Base-by-base conservation (phyloP, 2,888 invertebrate genomes). In the Slavum lentiscoides region DNA sequence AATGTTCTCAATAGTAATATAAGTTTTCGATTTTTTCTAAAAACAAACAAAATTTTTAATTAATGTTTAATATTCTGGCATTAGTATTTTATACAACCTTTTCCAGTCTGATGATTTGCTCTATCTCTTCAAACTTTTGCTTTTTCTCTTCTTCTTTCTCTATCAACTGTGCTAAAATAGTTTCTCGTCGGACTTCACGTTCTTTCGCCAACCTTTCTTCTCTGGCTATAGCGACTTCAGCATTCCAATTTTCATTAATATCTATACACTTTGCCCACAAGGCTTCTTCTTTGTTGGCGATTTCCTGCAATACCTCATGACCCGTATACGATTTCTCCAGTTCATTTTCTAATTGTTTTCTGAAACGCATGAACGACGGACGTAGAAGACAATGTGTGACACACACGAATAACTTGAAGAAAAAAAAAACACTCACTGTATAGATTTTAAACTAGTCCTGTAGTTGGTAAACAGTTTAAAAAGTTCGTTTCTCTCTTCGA, bases 1-100 rank as follows among this genome's bases (percentile, higher is more conserved):
- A 69, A 97, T 87, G 82, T 91, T 93, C 62, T 94, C 92, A 19
- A 88, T 87, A 0, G 92, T 93, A 76, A 97, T 93, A 85, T 92
- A 94, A 37, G 89, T 88, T 83, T 89, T 87, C 19, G 91, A 88
- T 30, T 89, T 86, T 84, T 90, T 90, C 89, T 91, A 88, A 19
- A 88, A 49, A 85, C 75, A 77, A 82, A 83, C 4, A 30, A 82
- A 15, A 43, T 43, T 0, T 43, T 8, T 21, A 55, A 53, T 23
- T 70, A 39, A 61, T 19, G 37, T 70, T n/a, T 19, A 53, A 69
- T 30, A 53, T 53, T 30, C 11, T 1, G 9, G 30, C 17, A 49
- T 30, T 69, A 30, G 23, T 53, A 69, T 55, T 69, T 30, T 68
- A 30, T 4, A 15, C 8, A 49, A 87, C 87, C 86, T 90, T 89